A percentile compares a stretch with the other conserved stretches of the same genome.
Evolutionary conservation across 2,888 invertebrate species (phyloP).

Genomic region (Phengaris alcon): DNA sequence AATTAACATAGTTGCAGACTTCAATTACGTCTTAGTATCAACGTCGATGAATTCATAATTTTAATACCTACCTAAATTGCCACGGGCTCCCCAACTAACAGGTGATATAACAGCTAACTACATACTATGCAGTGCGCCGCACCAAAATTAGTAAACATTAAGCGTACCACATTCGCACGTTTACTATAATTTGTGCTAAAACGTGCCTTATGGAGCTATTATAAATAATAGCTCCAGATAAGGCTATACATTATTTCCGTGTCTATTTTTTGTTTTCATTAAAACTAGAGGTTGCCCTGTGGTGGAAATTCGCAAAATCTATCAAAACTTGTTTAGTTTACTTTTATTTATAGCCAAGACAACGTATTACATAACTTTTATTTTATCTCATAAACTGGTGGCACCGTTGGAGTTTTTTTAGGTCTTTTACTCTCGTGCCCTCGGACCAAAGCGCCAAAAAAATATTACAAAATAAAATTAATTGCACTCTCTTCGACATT

Average conservation of each 20-base stretch:
- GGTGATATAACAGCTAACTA: not conserved
- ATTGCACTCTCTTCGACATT: no score
- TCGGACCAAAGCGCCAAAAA: not conserved
- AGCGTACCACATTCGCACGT: not conserved
- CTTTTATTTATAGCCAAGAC: constrained; percentile 7
- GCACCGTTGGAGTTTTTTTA: not conserved
- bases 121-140: not conserved
- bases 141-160: not conserved
- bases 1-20: no score
- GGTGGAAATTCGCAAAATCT: not conserved
- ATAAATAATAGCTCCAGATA: not conserved
- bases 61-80: no score
- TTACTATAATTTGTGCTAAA: not conserved
- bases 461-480: no score
- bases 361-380: not conserved
- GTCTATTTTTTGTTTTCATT: not conserved
- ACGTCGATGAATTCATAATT: no score
- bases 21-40: no score
- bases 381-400: not conserved
- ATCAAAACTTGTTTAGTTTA: not conserved
- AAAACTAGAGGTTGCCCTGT: no score
- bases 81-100: not conserved
- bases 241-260: not conserved
- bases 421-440: not conserved
- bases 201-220: no score